Percentiles rank a stretch among this genome's conserved stretches.
Conservation (phyloP, 2,888 invertebrate genomes). For the Scelioninae gen. 2 region DNA sequence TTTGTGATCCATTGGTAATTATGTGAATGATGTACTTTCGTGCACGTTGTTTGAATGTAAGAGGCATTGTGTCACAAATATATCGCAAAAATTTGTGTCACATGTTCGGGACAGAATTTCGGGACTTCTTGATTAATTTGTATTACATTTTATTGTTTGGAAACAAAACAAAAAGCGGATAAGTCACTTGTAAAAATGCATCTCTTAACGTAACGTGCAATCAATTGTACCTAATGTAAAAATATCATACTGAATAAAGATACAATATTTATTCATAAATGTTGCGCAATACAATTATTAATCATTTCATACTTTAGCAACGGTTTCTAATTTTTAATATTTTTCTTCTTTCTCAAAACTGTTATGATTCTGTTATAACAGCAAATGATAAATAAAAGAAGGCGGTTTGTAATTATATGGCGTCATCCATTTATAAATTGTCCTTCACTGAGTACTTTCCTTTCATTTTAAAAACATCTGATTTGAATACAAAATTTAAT, state of each 20-base stretch:
- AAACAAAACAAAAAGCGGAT: constrained; percentile 35
- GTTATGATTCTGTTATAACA: too few species aligned
- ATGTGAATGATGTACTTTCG: constrained; percentile 7
- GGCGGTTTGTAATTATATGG: too few species aligned
- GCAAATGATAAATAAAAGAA: too few species aligned
- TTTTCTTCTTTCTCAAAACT: too few species aligned
- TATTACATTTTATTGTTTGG: constrained; percentile 43
- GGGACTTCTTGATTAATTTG: constrained; percentile 19
- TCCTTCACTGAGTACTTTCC: too few species aligned
- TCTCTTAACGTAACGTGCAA: constrained; percentile 70
- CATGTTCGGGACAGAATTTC: background rate
- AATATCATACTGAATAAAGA: constrained; percentile 70
- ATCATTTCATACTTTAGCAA: too few species aligned
- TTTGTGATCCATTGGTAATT: background rate
- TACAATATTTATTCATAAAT: constrained; percentile 72
- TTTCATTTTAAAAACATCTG: too few species aligned
- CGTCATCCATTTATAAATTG: too few species aligned
- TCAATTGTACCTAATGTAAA: constrained; percentile 72
- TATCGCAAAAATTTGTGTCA: background rate
- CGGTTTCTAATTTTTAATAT: too few species aligned
- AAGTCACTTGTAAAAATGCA: constrained; percentile 57
- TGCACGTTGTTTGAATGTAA: background rate
- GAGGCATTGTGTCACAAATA: background rate
- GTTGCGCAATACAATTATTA: too few species aligned
- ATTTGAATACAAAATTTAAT: too few species aligned